Conservation (phyloP, 2,888 invertebrate genomes). For the Pyrrhia umbra region DNA sequence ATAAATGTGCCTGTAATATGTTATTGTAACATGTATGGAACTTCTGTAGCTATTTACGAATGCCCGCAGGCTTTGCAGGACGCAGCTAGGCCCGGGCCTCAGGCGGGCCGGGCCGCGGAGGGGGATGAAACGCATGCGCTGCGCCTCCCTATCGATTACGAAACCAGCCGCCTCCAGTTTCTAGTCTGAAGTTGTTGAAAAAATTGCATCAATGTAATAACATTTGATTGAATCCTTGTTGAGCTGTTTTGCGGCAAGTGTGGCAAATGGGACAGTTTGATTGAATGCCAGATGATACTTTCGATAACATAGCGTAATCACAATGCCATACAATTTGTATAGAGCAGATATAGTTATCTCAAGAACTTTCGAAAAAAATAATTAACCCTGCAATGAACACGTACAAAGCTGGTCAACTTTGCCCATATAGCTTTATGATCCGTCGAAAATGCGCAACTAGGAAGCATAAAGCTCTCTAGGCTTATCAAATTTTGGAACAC, state of each 20-base stretch:
- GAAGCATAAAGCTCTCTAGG: no score
- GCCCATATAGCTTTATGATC: no score
- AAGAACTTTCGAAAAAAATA: no score
- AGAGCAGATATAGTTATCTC: no score
- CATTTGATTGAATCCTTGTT: conserved; percentile 7
- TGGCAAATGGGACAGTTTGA: background rate
- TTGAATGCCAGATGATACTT: background rate
- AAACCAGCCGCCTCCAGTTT: conserved; percentile 49
- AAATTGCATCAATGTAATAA: conserved; percentile 46
- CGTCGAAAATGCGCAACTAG: no score
- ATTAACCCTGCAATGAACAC: no score
- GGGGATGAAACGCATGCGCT: conserved; percentile 61
- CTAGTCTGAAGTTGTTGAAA: conserved; percentile 54
- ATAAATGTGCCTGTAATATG: background rate
- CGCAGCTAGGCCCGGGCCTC: conserved; percentile 56
- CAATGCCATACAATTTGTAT: no score
- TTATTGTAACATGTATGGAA: conserved; percentile 13
- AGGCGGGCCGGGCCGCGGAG: conserved; percentile 12
- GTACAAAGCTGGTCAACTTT: no score
- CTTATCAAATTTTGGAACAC: no score
- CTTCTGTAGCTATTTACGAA: conserved; percentile 36
- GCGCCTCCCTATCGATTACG: conserved; percentile 59
- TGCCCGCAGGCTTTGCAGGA: conserved; percentile 67
- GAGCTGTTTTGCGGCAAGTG: background rate
- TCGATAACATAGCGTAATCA: no score